Percentiles rank a stretch among this genome's conserved stretches.
Conservation (phyloP, 2,797 vertebrate genomes). For the Crax fasciolata region DNA sequence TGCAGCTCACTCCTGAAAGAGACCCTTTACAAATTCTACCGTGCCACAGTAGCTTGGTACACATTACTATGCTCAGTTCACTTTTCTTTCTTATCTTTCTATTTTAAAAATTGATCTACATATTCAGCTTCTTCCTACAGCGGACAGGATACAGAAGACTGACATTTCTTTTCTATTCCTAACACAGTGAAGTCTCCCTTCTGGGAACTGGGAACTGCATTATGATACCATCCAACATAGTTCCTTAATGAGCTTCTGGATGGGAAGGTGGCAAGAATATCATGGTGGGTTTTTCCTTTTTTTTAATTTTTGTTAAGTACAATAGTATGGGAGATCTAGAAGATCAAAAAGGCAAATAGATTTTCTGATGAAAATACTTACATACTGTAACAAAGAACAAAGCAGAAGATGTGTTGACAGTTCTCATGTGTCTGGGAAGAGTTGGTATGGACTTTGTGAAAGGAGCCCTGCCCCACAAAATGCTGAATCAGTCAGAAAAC, state of each 20-base stretch:
- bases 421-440: neutral
- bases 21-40: neutral
- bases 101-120: neutral
- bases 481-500: neutral
- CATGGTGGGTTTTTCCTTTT: neutral
- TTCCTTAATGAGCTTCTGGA: neutral
- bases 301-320: neutral
- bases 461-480: neutral
- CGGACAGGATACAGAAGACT: neutral
- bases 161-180: neutral
- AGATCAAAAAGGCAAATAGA: neutral
- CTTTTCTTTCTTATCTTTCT: neutral
- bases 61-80: fast-evolving
- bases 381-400: neutral
- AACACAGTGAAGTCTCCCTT: neutral
- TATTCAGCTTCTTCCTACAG: neutral
- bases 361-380: neutral
- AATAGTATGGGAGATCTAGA: neutral
- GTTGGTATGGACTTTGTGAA: neutral
- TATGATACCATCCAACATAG: neutral
- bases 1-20: neutral
- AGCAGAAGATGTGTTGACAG: fast-evolving
- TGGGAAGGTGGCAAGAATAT: neutral
- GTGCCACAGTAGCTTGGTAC: neutral
- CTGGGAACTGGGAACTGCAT: neutral